Evolutionary conservation across 2,113 vertebrate genomes (phyloP).

Genomic region (Pyxicephalus adspersus): DNA sequence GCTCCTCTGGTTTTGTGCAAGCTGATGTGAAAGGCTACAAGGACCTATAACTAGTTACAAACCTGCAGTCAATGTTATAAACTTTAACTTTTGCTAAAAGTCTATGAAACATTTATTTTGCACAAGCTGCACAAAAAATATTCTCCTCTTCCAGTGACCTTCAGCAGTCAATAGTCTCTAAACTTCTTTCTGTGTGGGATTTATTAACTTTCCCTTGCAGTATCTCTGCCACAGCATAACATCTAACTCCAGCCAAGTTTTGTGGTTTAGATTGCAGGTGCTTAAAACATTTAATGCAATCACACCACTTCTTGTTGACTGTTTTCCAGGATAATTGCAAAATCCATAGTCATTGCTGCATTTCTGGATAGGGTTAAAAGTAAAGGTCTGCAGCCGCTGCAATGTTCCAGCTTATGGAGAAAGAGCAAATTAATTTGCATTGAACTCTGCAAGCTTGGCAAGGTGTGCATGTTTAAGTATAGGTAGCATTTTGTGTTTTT

Average conservation of each 20-base stretch:
- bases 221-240: neutral
- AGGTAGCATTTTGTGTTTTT: neutral
- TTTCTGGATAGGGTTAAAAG: slow-evolving; percentile 36
- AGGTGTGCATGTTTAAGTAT: neutral
- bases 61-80: too few relatives aligned
- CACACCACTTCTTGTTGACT: slow-evolving; percentile 31
- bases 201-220: neutral
- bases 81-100: too few relatives aligned
- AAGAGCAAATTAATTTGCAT: neutral
- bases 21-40: too few relatives aligned
- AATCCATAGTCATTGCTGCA: slow-evolving; percentile 22
- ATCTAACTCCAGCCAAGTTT: neutral
- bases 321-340: slow-evolving; percentile 28
- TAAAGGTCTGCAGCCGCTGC: slow-evolving; percentile 1
- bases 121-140: neutral
- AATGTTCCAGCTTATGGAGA: neutral
- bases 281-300: slow-evolving; percentile 21
- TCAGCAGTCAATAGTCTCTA: neutral
- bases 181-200: neutral
- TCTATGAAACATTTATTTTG: neutral
- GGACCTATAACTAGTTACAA: too few relatives aligned
- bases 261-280: neutral
- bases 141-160: neutral
- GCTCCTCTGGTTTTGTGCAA: too few relatives aligned
- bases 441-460: neutral